Percentiles rank a stretch among this genome's conserved stretches.
phyloP scores from a whole-genome alignment of 2,797 vertebrate species.

The Acanthiza pusilla region DNA sequence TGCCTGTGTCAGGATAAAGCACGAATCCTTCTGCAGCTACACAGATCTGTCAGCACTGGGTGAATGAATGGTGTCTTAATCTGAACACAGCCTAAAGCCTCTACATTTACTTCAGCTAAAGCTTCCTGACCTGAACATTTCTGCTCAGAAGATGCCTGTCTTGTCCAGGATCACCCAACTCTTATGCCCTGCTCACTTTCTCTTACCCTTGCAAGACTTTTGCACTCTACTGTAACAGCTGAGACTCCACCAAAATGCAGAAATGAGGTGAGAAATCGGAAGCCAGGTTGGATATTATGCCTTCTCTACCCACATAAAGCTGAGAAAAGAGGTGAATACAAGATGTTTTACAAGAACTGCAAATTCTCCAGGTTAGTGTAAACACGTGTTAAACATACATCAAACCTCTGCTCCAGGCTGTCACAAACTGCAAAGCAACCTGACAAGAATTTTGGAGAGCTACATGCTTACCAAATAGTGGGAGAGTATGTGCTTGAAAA shows the following conservation, averaged over 20 bases:
- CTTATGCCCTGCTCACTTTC: neutral
- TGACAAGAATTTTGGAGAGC: neutral
- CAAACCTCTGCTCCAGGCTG: neutral
- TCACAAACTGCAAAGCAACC: neutral
- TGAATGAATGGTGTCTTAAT: neutral
- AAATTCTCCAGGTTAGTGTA: neutral
- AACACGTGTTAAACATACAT: neutral
- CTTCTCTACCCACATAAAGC: neutral
- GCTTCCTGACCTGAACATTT: neutral
- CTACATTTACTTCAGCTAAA: neutral
- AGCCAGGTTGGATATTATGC: neutral
- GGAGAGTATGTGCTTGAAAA: neutral
- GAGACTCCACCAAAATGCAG: neutral
- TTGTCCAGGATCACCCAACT: neutral
- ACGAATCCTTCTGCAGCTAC: neutral
- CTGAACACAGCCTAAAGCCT: neutral
- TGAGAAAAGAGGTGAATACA: neutral
- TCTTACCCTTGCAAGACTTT: neutral
- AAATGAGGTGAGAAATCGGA: neutral
- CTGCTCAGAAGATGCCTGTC: neutral
- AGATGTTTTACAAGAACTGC: neutral
- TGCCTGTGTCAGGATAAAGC: neutral
- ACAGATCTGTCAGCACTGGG: neutral
- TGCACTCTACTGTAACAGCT: neutral
- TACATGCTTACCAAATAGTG: neutral